phyloP scores from a whole-genome alignment of 2,888 invertebrate genomes.

The Drosophila rellima region DNA sequence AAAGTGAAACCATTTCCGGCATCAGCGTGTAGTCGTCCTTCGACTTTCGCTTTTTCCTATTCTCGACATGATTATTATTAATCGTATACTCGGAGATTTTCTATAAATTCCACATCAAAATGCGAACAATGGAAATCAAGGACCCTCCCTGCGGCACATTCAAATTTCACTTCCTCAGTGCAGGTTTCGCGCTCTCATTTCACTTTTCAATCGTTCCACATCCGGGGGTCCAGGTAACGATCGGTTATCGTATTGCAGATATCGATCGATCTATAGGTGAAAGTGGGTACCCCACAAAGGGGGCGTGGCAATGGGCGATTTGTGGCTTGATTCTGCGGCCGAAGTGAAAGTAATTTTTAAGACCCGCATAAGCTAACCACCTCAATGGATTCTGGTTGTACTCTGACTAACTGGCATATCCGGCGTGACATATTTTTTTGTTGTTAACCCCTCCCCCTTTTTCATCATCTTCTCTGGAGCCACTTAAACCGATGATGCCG shows the following conservation, averaged over 20 bases:
- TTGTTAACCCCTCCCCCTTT: constrained; percentile 10
- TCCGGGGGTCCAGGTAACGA: constrained; percentile 64
- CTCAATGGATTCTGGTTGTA: constrained; percentile 36
- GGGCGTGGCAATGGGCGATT: constrained; percentile 41
- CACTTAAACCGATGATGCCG: constrained; percentile 61
- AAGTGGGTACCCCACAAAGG: constrained; percentile 35
- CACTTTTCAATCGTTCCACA: constrained; percentile 28
- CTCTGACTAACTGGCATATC: constrained; percentile 63
- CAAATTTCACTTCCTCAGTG: constrained; percentile 64
- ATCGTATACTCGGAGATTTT: constrained; percentile 49
- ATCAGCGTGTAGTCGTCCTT: constrained; percentile 70
- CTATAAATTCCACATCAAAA: constrained; percentile 74
- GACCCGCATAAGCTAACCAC: constrained; percentile 63
- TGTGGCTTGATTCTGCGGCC: constrained; percentile 34
- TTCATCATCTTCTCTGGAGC: constrained; percentile 7
- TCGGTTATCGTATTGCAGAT: constrained; percentile 74
- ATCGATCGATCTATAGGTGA: constrained; percentile 42
- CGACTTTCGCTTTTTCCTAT: constrained; percentile 62
- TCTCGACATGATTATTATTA: constrained; percentile 6
- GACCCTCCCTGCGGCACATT: constrained; percentile 67
- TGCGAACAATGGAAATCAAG: constrained; percentile 54
- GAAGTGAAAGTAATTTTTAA: constrained; percentile 47
- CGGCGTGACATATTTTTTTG: constrained; percentile 59
- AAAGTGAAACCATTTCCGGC: constrained; percentile 81
- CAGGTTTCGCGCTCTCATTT: constrained; percentile 55